Conservation (phyloP, 2,797 vertebrate species). For the Gymnocypris eckloni region DNA sequence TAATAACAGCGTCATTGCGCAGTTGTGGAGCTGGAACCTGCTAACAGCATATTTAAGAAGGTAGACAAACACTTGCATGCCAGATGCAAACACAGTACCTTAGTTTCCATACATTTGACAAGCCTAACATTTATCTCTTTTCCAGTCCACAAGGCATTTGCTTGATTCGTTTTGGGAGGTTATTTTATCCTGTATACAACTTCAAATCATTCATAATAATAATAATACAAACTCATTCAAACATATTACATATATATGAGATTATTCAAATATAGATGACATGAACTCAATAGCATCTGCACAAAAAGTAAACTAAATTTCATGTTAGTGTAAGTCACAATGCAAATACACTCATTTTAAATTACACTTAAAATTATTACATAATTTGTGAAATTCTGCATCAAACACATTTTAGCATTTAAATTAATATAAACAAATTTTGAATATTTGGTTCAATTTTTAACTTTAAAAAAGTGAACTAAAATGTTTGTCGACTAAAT, state of each 20-base stretch:
- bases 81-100: background rate
- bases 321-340: background rate
- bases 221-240: background rate
- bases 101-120: background rate
- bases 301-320: background rate
- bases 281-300: background rate
- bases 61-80: background rate
- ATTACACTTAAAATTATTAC: background rate
- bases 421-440: background rate
- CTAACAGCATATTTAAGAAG: background rate
- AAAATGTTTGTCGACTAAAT: background rate
- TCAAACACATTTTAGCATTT: background rate
- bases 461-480: no score
- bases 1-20: constrained; percentile 9
- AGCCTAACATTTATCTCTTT: background rate
- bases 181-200: background rate
- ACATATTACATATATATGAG: background rate
- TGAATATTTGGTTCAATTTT: background rate
- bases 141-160: background rate
- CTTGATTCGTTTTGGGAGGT: background rate
- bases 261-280: background rate
- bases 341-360: background rate
- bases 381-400: background rate
- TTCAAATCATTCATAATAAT: background rate
- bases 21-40: background rate